Evolutionary conservation across 2,888 invertebrate species (phyloP), one percentile per base, ranked within the genome.

Genomic region (Epirrita christyi): DNA sequence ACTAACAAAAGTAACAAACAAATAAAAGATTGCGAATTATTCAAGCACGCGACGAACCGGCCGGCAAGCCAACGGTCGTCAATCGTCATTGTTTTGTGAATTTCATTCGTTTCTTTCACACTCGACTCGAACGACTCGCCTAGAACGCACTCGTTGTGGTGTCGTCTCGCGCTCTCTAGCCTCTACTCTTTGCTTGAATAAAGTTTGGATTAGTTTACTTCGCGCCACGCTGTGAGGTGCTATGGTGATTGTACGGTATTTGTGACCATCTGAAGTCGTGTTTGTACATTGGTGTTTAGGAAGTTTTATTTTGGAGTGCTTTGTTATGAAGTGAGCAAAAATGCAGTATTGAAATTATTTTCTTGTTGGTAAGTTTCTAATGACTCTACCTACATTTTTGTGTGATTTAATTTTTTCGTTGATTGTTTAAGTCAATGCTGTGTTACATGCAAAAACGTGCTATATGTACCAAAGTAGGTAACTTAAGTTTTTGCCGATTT

Each of bases 91-190:
- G n/a, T n/a, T 7, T 1, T 9, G 28, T 28, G 14, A 42, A 38
- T 47, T 54, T 54, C 37, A 42, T 13, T 48, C n/a, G n/a, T n/a
- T n/a, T n/a, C n/a, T n/a, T n/a, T n/a, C n/a, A n/a, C n/a, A n/a
- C n/a, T 50, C 13, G 11, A 42, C 11, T 42, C 27, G 41, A 50
- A 50, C 34, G 42, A 42, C 42, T 11, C n/a, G 34, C 9, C 11
- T 32, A 6, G 45, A 21, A 11, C 41, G 21, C n/a, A 42, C 21
- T 29, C 15, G 15, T 9, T 37, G 11, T 2, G 6, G 7, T 32
- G 2, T 10, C 32, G 32, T 7, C n/a, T 4, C 32, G 32, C 8
- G 7, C 32, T 21, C 21, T 21, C 21, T 21, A 21, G n/a, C n/a
- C 21, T 21, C 21, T 21, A 21, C 21, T 21, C 21, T 21, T 4